These are phyloP conservation scores for Synanthedon formicaeformis DNA, from an alignment of 2,888 invertebrate species.

Conservation along the genomic window DNA sequence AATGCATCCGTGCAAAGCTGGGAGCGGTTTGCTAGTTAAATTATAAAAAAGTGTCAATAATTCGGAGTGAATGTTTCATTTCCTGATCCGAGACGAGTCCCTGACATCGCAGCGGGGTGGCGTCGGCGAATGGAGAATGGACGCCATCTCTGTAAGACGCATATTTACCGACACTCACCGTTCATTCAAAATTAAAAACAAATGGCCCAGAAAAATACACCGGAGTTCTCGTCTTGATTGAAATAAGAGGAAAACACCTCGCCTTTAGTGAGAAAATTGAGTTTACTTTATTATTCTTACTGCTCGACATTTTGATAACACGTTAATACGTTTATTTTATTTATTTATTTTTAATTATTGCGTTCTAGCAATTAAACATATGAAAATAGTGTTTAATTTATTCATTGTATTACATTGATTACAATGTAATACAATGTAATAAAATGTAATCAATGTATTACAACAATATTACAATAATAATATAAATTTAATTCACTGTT, in stretches of 20 bases:
- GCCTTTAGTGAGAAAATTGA: constrained; percentile 7
- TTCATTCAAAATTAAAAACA: constrained; percentile 51
- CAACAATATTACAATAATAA: too few relatives aligned
- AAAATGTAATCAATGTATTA: too few relatives aligned
- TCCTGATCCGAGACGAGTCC: not conserved
- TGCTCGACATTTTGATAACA: too few relatives aligned
- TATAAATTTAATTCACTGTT: too few relatives aligned
- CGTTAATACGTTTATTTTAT: too few relatives aligned
- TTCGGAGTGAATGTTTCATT: not conserved
- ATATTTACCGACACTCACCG: not conserved
- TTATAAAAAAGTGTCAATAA: not conserved
- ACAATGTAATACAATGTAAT: too few relatives aligned
- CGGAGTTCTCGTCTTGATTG: constrained; percentile 53
- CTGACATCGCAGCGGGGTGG: not conserved
- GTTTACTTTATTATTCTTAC: not conserved
- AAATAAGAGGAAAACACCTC: constrained; percentile 50
- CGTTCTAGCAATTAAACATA: too few relatives aligned
- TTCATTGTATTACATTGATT: too few relatives aligned
- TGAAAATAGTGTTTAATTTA: too few relatives aligned
- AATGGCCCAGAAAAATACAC: constrained; percentile 54
- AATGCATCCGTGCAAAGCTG: too few relatives aligned
- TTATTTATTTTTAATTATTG: too few relatives aligned
- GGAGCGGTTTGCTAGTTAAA: not conserved
- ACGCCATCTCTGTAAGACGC: not conserved
- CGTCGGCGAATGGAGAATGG: too few relatives aligned